Percentiles rank a stretch among this genome's conserved stretches.
Evolutionary conservation across 2,797 vertebrate species (phyloP).

Genomic region (Cryptoprocta ferox): DNA sequence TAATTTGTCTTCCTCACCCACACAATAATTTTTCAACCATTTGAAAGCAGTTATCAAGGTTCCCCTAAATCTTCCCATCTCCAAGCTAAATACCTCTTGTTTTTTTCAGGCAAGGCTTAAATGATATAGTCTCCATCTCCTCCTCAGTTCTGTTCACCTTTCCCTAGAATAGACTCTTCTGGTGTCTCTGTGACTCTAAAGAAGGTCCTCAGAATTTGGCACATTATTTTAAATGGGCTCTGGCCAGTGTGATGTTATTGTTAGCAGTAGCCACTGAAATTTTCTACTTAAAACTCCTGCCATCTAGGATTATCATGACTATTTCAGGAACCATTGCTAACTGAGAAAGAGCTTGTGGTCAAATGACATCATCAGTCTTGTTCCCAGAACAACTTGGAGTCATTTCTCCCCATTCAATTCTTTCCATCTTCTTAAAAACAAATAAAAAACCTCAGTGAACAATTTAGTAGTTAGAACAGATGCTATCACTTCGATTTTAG

Average conservation of each 20-base stretch:
- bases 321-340: background rate
- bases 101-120: background rate
- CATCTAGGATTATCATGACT: background rate
- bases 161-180: background rate
- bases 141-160: background rate
- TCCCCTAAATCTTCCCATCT: background rate
- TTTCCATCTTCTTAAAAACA: conserved; percentile 16
- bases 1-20: conserved; percentile 21
- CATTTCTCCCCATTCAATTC: background rate
- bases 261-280: background rate
- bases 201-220: background rate
- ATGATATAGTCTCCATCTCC: background rate
- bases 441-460: conserved; percentile 24
- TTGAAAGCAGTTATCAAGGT: background rate
- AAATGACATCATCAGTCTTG: background rate
- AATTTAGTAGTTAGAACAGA: background rate
- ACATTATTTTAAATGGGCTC: background rate
- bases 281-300: conserved; percentile 7
- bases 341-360: conserved; percentile 10
- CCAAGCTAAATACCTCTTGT: background rate
- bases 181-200: background rate
- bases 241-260: background rate
- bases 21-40: background rate
- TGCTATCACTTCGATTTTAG: background rate
- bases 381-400: conserved; percentile 4